Evolutionary conservation across 2,113 vertebrate species (phyloP), one percentile per base, ranked within the genome.

Genomic region (Paradisaea rubra): DNA sequence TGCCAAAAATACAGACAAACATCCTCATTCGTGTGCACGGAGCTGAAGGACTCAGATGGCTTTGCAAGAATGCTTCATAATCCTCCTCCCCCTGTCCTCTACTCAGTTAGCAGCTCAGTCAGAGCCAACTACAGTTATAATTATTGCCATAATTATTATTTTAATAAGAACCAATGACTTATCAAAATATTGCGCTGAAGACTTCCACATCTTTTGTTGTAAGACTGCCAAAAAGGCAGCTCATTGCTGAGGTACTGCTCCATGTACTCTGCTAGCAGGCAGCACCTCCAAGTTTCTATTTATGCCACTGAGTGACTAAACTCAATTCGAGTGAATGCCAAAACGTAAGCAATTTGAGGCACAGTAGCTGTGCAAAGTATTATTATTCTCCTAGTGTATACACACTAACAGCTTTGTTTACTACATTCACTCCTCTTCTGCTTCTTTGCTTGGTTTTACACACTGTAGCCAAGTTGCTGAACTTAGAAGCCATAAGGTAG

Each of bases 61-160:
- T 97, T 91, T 11, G 16, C 5, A 6, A 79, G 77, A 91, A 52
- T 6, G 86, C 17, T 27, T 60, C 85, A 78, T 59, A 96, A 91
- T 79, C 80, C 88, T 95, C 90, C 86, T 92, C 64, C 80, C 1
- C n/a, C 80, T 85, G 2, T 80, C 88, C 94, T 78, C 82, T 76
- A 65, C 74, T 28, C 65, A 60, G 45, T 69, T 92, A 94, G 91
- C 95, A 95, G 93, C 95, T 96, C 94, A 83, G 90, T 88, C 94
- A 88, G 88, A 76, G 72, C 94, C 95, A 96, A 49, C 78, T n/a
- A 13, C 69, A 91, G 95, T 88, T 92, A 82, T 89, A 97, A 97
- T 97, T 95, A 97, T 76, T 27, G 2, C 79, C 53, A 30, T 97
- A 96, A 98, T 97, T 96, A 97, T 91, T 97, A 97, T 97, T 97